Evolutionary conservation across 2,888 invertebrate species (phyloP), one percentile per base, ranked within the genome.

Genomic region (Drosophila fulvimacula): DNA sequence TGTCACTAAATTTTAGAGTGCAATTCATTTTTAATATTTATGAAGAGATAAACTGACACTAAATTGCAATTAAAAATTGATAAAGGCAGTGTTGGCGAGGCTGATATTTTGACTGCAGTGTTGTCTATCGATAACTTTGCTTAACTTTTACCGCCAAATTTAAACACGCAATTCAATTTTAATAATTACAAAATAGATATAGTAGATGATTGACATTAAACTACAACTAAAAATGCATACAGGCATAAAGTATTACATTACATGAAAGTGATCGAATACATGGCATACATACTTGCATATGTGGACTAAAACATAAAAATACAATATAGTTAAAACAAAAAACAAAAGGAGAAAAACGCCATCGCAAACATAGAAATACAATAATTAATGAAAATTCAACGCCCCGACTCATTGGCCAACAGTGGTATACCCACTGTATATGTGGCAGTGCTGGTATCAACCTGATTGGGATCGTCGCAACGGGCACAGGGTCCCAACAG

Each of bases 1-100:
- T 3, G 6, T 36, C 42, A 57, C 56, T 0, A 15, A 15, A 55
- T 38, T 63, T 6, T 42, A 69, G 52, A 19, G 32, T 10, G 49
- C 17, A 49, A n/a, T n/a, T n/a, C n/a, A 36, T 17, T 99, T 60
- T 44, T 99, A 98, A 32, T 99, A 10, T 3, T 30, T 10, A 30
- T 30, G 30, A 30, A 30, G 10, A 98, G 6, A 15, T 27, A n/a
- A 51, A 19, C 36, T 7, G 34, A 21, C 21, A 59, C 17, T 30
- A 32, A 51, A 52, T 39, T 30, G 46, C 7, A 46, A 64, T 36
- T 30, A 46, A 46, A 30, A 30, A 30, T 10, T 9, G 10, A 10
- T 30, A 24, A 2, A 17, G 24, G 7, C 32, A 34, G 4, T 5
- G 58, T 41, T 69, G 60, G 21, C 5, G 10, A 32, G 15, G 10